A percentile compares a stretch with the other conserved stretches of the same genome.
Conservation (phyloP, 2,797 vertebrate genomes). For the Smutsia gigantea region DNA sequence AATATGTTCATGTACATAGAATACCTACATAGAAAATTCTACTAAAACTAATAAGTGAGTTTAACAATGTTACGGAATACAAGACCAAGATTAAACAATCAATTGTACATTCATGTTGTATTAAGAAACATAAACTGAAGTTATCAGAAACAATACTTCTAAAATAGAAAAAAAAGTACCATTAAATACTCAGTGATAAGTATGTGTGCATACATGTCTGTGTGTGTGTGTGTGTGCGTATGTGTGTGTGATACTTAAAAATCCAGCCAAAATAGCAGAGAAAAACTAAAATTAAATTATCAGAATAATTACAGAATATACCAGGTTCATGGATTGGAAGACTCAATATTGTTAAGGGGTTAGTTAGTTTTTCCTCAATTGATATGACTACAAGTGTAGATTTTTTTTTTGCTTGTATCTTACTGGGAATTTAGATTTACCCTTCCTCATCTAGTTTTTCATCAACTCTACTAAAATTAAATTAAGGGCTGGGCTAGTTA, state of each 20-base stretch:
- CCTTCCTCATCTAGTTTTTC: slow-evolving; percentile 2
- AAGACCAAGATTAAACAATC: not conserved
- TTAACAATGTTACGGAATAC: not conserved
- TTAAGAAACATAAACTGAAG: not conserved
- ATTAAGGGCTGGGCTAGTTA: slow-evolving; percentile 28
- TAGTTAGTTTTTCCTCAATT: not conserved
- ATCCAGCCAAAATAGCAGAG: not conserved
- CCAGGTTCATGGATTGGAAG: not conserved
- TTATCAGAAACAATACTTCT: not conserved
- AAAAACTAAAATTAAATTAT: not conserved
- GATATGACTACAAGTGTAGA: not conserved
- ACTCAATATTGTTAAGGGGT: not conserved
- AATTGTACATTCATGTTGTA: not conserved
- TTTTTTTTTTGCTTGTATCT: slow-evolving; percentile 18
- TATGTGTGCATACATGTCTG: no score
- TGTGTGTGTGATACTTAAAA: not conserved
- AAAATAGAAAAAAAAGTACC: not conserved
- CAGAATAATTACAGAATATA: not conserved
- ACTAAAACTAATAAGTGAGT: not conserved
- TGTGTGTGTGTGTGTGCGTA: no score
- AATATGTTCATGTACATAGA: not conserved
- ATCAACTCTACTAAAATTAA: slow-evolving; percentile 8
- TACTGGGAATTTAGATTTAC: slow-evolving; percentile 18
- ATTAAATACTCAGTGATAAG: not conserved
- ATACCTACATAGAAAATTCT: not conserved